Evolutionary conservation across 2,113 vertebrate genomes (phyloP).

Genomic region (Delphinapterus leucas): DNA sequence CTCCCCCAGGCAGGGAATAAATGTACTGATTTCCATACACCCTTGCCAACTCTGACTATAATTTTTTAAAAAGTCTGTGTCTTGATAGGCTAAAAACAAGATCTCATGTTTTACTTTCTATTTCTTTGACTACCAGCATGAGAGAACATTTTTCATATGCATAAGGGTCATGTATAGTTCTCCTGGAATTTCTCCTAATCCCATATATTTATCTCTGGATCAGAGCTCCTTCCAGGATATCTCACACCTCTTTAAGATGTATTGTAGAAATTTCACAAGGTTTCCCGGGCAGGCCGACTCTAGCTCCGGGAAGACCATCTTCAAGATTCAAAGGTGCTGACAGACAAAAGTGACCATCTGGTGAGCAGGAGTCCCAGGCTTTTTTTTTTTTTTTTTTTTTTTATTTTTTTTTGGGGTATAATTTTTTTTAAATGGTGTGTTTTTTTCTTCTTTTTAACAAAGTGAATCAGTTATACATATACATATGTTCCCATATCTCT

Average conservation of each 20-base stretch:
- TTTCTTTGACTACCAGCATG: neutral
- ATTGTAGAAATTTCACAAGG: neutral
- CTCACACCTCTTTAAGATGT: neutral
- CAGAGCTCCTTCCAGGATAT: neutral
- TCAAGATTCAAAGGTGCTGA: neutral
- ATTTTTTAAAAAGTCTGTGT: neutral
- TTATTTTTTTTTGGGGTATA: too few species aligned
- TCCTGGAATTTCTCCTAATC: neutral
- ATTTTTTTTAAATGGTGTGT: too few species aligned
- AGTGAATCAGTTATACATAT: too few species aligned
- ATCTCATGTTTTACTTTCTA: neutral
- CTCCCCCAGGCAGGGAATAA: neutral
- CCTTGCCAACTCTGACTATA: neutral
- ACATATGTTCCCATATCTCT: too few species aligned
- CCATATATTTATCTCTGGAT: neutral
- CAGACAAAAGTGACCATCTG: neutral
- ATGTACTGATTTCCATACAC: neutral
- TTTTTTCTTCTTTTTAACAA: too few species aligned
- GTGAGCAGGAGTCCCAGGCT: neutral
- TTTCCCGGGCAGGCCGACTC: neutral
- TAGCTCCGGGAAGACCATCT: neutral
- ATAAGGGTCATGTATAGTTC: neutral
- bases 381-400: slow-evolving; percentile 30
- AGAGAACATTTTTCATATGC: neutral
- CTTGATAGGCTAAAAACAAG: neutral